Conservation (phyloP, 2,113 vertebrate species). For the Anoura caudifer region DNA sequence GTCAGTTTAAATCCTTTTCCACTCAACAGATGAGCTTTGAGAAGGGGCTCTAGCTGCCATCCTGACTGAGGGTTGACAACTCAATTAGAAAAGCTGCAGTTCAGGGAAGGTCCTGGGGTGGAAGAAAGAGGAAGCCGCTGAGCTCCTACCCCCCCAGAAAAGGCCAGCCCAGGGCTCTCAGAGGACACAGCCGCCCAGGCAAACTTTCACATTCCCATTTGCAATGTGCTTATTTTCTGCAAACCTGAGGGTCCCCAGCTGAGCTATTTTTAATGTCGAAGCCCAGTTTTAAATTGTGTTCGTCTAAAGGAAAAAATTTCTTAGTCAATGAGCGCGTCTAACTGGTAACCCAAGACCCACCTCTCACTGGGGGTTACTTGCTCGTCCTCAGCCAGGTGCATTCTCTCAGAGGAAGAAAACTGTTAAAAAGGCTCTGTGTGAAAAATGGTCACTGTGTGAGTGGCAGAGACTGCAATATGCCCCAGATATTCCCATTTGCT, state of each 20-base stretch:
- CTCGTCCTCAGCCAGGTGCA: not conserved
- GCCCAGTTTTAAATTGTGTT: not conserved
- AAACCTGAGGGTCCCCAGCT: not conserved
- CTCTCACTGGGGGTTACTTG: not conserved
- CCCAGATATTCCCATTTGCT: not conserved
- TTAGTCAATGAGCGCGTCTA: not conserved
- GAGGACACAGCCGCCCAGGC: rapidly evolving
- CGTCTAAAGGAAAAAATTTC: not conserved
- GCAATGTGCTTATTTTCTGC: not conserved
- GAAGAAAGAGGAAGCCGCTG: not conserved
- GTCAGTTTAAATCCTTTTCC: conserved; percentile 1
- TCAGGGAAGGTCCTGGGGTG: not conserved
- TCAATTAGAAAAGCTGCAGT: conserved; percentile 1
- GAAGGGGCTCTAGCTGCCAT: not conserved
- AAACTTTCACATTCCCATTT: not conserved
- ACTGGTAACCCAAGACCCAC: not conserved
- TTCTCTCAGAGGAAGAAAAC: not conserved
- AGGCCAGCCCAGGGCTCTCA: rapidly evolving
- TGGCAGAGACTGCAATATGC: not conserved
- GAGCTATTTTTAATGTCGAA: not conserved
- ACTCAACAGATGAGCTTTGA: not conserved
- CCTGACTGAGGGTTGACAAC: not conserved
- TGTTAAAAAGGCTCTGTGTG: not conserved
- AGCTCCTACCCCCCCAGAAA: not conserved
- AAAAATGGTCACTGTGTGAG: not conserved